A percentile compares a stretch with the other conserved stretches of the same genome.
Conservation (phyloP, 2,113 vertebrate species). For the Embiotoca jacksoni region DNA sequence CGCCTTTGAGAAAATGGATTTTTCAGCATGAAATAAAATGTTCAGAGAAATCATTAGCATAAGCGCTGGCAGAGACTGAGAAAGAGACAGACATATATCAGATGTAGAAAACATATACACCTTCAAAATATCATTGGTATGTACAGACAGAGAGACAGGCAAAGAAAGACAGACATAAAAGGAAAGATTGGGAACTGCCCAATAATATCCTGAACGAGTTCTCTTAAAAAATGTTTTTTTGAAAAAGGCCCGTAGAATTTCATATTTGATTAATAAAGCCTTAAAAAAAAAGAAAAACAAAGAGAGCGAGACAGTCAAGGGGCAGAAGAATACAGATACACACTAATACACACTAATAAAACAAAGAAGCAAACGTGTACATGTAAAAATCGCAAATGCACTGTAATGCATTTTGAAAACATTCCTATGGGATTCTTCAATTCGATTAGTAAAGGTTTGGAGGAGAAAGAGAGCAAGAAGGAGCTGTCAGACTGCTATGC, state of each 20-base stretch:
- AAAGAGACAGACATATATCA: constrained; percentile 14
- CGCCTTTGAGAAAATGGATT: constrained; percentile 77
- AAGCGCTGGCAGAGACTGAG: constrained; percentile 29
- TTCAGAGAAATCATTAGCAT: constrained; percentile 66
- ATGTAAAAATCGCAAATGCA: constrained; percentile 47
- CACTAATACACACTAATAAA: constrained; percentile 9
- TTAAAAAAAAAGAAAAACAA: constrained; percentile 43
- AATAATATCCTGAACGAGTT: constrained; percentile 35
- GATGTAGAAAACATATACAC: constrained; percentile 1
- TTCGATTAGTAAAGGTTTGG: constrained; percentile 67
- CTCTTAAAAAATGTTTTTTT: constrained; percentile 37
- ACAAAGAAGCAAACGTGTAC: constrained; percentile 48
- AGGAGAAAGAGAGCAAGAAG: constrained; percentile 50
- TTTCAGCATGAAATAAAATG: constrained; percentile 72
- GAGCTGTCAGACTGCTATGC: constrained; percentile 72
- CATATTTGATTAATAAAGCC: constrained; percentile 46
- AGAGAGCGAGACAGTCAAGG: constrained; percentile 9
- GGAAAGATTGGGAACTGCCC: constrained; percentile 28
- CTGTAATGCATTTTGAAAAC: constrained; percentile 44
- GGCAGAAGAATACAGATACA: not conserved
- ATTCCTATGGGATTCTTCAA: constrained; percentile 52
- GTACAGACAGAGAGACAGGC: constrained; percentile 6
- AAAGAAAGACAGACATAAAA: not conserved
- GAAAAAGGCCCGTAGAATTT: constrained; percentile 41
- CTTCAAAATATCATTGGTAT: constrained; percentile 22